Evolutionary conservation across 2,888 invertebrate genomes (phyloP).

Genomic region (Dryocosmus kuriphilus): DNA sequence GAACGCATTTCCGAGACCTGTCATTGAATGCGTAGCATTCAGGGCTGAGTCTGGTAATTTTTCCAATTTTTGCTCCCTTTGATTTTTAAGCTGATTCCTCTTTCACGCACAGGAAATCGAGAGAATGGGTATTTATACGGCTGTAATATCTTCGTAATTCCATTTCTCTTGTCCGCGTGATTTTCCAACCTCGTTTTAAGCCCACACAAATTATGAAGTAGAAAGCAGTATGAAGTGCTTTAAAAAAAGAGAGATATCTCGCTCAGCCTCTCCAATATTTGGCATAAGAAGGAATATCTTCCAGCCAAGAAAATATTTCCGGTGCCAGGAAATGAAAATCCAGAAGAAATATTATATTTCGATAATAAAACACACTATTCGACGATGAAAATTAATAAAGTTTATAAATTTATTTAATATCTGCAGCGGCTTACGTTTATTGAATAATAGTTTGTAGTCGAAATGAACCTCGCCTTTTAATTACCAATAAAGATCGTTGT

Average conservation of each 20-base stretch:
- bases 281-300: background rate
- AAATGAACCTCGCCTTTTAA: too few relatives aligned
- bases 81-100: background rate
- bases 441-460: too few relatives aligned
- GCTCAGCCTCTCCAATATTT: background rate
- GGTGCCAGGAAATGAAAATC: background rate
- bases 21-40: too few relatives aligned
- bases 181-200: background rate
- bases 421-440: too few relatives aligned
- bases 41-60: background rate
- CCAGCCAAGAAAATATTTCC: background rate
- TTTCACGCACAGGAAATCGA: background rate
- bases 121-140: slow-evolving; percentile 14
- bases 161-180: slow-evolving; percentile 2
- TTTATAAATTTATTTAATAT: too few relatives aligned
- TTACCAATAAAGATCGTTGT: too few relatives aligned
- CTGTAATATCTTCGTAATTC: background rate
- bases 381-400: too few relatives aligned
- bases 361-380: too few relatives aligned
- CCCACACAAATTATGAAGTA: background rate
- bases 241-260: background rate
- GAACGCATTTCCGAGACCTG: too few relatives aligned
- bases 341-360: background rate
- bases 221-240: background rate
- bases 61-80: background rate